Percentiles rank a stretch among this genome's conserved stretches.
These are phyloP conservation scores for Brachionus rotundiformis DNA, from an alignment of 1,140 invertebrate genomes.

Conservation along the genomic window DNA sequence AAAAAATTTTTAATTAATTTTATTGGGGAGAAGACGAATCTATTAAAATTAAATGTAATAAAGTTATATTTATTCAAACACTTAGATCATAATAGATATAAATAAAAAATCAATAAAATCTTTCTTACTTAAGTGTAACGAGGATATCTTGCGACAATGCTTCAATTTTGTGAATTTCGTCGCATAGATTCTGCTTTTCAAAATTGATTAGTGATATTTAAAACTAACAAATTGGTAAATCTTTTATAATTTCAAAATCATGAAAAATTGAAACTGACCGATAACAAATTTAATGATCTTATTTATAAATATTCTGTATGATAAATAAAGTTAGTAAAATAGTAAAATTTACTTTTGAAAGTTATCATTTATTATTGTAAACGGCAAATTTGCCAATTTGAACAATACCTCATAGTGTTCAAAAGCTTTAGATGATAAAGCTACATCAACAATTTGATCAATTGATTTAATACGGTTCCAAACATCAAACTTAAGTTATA, in stretches of 20 bases:
- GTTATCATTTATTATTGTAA: background rate
- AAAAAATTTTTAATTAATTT: background rate
- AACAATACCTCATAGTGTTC: background rate
- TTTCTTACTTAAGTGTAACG: background rate
- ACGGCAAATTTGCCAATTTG: background rate
- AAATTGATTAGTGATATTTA: background rate
- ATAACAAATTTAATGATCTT: too few relatives aligned
- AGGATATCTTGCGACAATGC: background rate
- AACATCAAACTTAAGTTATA: constrained; percentile 33
- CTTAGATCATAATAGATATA: too few relatives aligned
- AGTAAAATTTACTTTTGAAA: constrained; percentile 31
- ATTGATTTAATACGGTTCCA: constrained; percentile 7
- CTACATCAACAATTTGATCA: background rate
- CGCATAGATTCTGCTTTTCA: background rate
- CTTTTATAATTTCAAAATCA: too few relatives aligned
- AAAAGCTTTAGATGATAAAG: background rate
- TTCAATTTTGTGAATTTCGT: background rate
- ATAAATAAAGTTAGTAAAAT: too few relatives aligned
- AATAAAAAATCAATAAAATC: too few relatives aligned
- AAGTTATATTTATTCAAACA: too few relatives aligned
- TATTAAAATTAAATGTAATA: too few relatives aligned
- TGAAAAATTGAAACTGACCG: too few relatives aligned
- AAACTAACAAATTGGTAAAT: too few relatives aligned
- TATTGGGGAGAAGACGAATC: too few relatives aligned
- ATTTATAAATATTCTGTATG: too few relatives aligned